These are phyloP conservation scores for Aleiodes alternator DNA, from an alignment of 2,888 invertebrate species.

Conservation along the genomic window DNA sequence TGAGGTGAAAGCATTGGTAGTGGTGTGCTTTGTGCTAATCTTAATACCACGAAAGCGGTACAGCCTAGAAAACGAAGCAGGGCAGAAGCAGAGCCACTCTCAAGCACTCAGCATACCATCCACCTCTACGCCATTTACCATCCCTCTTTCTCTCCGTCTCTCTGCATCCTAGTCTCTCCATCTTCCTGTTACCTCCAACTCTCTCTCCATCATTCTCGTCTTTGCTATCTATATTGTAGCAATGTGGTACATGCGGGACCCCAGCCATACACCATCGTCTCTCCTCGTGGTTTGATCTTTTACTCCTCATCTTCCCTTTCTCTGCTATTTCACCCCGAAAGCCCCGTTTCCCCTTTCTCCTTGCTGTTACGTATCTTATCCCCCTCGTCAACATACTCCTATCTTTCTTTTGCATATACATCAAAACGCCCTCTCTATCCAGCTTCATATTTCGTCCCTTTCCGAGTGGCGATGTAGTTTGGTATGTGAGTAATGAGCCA, in stretches of 20 bases:
- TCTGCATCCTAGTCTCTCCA: conserved; percentile 10
- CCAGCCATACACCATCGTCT: conserved; percentile 55
- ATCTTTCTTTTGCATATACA: not conserved
- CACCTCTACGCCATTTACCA: conserved; percentile 34
- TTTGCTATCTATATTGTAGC: conserved; percentile 39
- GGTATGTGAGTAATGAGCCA: conserved; percentile 62
- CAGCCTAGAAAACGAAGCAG: conserved; percentile 45
- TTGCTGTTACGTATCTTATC: not conserved
- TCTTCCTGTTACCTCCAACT: conserved; percentile 25
- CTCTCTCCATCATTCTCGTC: conserved; percentile 21
- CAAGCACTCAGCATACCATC: conserved; percentile 60
- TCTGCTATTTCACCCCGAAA: conserved; percentile 22
- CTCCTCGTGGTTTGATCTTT: conserved; percentile 65
- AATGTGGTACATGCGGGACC: conserved; percentile 60
- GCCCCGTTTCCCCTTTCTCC: conserved; percentile 23
- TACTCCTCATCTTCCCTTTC: conserved; percentile 48
- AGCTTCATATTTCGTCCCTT: conserved; percentile 39
- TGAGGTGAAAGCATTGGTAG: conserved; percentile 23
- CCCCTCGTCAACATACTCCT: not conserved
- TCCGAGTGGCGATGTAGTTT: conserved; percentile 44
- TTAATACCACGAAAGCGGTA: conserved; percentile 63
- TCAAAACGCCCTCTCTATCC: conserved; percentile 16
- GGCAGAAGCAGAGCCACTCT: conserved; percentile 58
- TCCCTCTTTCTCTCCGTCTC: conserved; percentile 12
- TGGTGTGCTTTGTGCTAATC: conserved; percentile 68